Percentiles rank a stretch among this genome's conserved stretches.
Conservation (phyloP, 2,113 vertebrate species). For the Microcebus griseorufus region DNA sequence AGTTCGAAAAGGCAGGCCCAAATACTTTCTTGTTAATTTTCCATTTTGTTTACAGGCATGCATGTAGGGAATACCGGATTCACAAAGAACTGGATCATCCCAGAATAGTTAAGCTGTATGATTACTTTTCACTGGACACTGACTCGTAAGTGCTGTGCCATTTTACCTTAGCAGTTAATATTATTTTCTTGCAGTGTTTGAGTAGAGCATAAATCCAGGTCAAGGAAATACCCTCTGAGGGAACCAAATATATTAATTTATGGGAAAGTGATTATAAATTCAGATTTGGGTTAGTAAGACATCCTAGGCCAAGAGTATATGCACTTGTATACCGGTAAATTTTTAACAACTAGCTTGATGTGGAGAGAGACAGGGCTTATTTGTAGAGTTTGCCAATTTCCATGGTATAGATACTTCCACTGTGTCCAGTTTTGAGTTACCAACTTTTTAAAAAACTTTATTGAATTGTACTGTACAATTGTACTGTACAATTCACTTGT, state of each 20-base stretch:
- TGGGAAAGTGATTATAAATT: slow-evolving; percentile 17
- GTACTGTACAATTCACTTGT: background rate
- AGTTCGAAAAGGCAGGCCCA: background rate
- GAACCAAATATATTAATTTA: background rate
- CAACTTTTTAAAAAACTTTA: background rate
- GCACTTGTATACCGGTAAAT: background rate
- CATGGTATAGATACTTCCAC: background rate
- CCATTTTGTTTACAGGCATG: slow-evolving; percentile 89
- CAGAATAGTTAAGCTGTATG: slow-evolving; percentile 99
- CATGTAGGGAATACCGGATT: slow-evolving; percentile 99
- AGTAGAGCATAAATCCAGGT: background rate
- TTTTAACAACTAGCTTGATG: background rate
- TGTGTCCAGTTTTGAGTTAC: background rate
- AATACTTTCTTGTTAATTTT: slow-evolving; percentile 65
- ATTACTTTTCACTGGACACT: slow-evolving; percentile 99
- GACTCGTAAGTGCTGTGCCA: slow-evolving; percentile 93
- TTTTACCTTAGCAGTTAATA: background rate
- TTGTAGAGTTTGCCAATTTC: background rate
- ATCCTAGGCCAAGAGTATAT: background rate
- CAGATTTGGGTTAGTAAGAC: background rate
- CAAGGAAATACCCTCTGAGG: background rate
- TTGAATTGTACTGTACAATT: too few species aligned
- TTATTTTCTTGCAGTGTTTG: background rate
- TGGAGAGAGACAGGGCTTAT: background rate
- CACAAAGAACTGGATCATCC: slow-evolving; percentile 99